Evolutionary conservation across 2,113 vertebrate genomes (phyloP).

Genomic region (Larimichthys polyactis): DNA sequence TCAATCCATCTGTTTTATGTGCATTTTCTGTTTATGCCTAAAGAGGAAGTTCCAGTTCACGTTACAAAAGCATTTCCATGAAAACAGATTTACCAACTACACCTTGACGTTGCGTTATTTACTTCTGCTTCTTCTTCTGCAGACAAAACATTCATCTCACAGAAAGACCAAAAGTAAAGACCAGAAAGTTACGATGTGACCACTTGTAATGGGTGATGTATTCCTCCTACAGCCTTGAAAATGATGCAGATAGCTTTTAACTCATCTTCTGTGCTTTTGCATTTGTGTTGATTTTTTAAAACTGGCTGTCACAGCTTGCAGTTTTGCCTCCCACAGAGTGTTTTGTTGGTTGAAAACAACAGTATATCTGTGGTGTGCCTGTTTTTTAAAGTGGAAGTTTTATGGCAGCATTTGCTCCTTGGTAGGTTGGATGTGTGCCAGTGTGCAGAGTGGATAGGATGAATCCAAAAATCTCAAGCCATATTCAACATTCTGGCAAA

Average conservation of each 20-base stretch:
- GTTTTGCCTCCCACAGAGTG: conserved; percentile 23
- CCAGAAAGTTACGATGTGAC: not conserved
- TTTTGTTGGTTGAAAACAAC: conserved; percentile 29
- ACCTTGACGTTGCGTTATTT: not conserved
- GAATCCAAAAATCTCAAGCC: conserved; percentile 13
- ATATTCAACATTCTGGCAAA: conserved; percentile 18
- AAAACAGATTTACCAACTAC: not conserved
- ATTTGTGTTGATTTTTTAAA: not conserved
- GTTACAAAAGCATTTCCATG: not conserved
- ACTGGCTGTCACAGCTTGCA: conserved; percentile 3
- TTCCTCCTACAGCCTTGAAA: not conserved
- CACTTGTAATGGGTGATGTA: not conserved
- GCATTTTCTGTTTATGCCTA: not conserved
- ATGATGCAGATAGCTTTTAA: conserved; percentile 25
- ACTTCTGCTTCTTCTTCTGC: not conserved
- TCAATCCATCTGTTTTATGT: not conserved
- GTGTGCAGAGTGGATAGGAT: not conserved
- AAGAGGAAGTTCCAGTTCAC: not conserved
- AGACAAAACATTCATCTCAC: not conserved
- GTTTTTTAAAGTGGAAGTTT: conserved; percentile 21
- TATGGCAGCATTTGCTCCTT: conserved; percentile 3
- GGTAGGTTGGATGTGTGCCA: conserved; percentile 2
- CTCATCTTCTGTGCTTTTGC: conserved; percentile 24
- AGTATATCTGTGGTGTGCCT: not conserved
- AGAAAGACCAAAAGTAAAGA: not conserved